Conservation (phyloP, 2,888 invertebrate species). For the Punctoribates punctum region DNA sequence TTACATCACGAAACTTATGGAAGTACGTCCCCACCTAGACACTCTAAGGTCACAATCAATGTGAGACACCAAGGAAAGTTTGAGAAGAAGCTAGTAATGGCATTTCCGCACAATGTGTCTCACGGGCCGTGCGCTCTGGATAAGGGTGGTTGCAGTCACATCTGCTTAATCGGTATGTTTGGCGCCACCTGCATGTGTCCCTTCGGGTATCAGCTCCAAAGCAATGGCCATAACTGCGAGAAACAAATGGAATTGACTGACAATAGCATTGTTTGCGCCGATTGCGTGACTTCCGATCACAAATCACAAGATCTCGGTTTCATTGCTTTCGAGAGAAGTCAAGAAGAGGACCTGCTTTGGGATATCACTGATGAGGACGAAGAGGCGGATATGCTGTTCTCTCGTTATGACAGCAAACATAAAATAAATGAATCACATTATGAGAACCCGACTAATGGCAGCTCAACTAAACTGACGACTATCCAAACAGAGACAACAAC, state of each 20-base stretch:
- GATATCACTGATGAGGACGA: background rate
- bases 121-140: constrained; percentile 57
- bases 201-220: background rate
- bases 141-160: constrained; percentile 68
- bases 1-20: constrained; percentile 13
- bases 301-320: constrained; percentile 1
- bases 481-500: background rate
- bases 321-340: background rate
- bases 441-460: background rate
- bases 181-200: constrained; percentile 35
- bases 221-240: constrained; percentile 40
- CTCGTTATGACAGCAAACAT: background rate
- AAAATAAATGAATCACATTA: background rate
- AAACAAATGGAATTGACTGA: constrained; percentile 23
- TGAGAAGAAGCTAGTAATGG: constrained; percentile 48
- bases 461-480: background rate
- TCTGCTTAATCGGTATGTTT: constrained; percentile 58
- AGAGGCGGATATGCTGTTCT: constrained; percentile 3
- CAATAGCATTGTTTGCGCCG: background rate
- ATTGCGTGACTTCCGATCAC: background rate
- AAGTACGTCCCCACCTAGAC: background rate
- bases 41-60: constrained; percentile 29
- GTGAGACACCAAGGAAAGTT: constrained; percentile 31
- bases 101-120: constrained; percentile 36
- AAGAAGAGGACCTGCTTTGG: constrained; percentile 6